Percentiles rank a stretch among this genome's conserved stretches.
Conservation (phyloP, 2,888 invertebrate genomes). For the Andrena flavipes region DNA sequence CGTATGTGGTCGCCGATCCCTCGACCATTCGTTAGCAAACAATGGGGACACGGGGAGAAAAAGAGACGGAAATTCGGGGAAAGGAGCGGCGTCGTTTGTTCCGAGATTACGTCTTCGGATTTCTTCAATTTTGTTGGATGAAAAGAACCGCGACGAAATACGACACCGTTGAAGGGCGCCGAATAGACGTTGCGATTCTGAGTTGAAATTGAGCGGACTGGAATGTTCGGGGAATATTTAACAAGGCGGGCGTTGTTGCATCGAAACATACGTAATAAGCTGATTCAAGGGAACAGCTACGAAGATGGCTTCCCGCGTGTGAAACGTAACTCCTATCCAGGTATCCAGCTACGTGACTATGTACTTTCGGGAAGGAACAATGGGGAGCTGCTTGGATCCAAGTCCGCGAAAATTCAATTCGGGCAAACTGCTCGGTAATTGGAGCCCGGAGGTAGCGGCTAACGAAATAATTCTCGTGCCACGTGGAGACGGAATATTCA, state of each 20-base stretch:
- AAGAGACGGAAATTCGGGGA: too few relatives aligned
- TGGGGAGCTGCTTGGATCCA: not conserved
- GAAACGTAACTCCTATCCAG: not conserved
- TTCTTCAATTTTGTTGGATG: too few relatives aligned
- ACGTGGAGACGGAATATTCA: slow-evolving; percentile 9
- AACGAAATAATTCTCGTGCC: slow-evolving; percentile 16
- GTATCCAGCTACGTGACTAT: slow-evolving; percentile 4
- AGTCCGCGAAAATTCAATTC: slow-evolving; percentile 22
- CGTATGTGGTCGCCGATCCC: too few relatives aligned
- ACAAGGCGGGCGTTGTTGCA: not conserved
- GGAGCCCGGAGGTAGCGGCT: not conserved
- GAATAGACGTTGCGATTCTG: not conserved
- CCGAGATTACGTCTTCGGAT: too few relatives aligned
- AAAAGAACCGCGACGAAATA: not conserved
- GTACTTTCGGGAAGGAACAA: slow-evolving; percentile 14
- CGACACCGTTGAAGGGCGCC: not conserved
- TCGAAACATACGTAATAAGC: not conserved
- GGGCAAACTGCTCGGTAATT: slow-evolving; percentile 20
- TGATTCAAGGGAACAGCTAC: not conserved
- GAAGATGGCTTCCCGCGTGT: not conserved
- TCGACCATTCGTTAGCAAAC: too few relatives aligned
- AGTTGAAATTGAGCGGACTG: not conserved
- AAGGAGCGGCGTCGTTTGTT: too few relatives aligned
- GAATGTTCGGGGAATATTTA: not conserved
- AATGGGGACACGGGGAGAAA: too few relatives aligned